Evolutionary conservation across 2,113 vertebrate genomes (phyloP).

Genomic region (Apodemus sylvaticus): DNA sequence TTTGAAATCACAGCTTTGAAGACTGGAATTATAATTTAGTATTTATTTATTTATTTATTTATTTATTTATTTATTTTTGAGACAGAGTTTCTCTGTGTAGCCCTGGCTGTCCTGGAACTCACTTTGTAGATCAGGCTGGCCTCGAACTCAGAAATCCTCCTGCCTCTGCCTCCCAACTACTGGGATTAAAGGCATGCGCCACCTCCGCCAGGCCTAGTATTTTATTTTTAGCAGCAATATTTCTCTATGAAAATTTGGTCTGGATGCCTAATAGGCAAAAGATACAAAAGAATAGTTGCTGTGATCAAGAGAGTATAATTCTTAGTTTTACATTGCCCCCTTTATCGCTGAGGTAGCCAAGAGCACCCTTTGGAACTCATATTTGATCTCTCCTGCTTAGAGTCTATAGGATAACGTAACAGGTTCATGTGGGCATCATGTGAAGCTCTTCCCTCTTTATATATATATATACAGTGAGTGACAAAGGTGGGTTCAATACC

Average conservation of each 20-base stretch:
- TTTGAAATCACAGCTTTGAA: neutral
- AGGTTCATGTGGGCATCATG: neutral
- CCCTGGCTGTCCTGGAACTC: too few species aligned
- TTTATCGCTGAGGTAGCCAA: neutral
- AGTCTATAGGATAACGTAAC: neutral
- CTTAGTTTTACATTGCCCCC: neutral
- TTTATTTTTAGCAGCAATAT: neutral
- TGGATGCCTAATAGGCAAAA: neutral
- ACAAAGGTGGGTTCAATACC: neutral
- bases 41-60: too few species aligned
- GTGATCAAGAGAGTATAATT: neutral
- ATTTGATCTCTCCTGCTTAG: neutral
- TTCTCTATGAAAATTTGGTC: neutral
- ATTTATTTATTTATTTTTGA: too few species aligned
- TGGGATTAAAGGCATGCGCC: too few species aligned
- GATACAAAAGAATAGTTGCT: neutral
- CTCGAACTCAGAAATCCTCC: too few species aligned
- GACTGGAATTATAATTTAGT: neutral
- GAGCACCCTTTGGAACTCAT: neutral
- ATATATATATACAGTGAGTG: neutral
- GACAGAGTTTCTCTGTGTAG: too few species aligned
- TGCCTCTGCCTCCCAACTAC: too few species aligned
- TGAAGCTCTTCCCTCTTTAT: neutral
- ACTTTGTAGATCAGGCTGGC: too few species aligned
- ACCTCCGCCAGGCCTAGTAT: too few species aligned